Percentiles rank a stretch among this genome's conserved stretches.
phyloP scores from a whole-genome alignment of 2,888 invertebrate genomes.

The Hipparchia semele region DNA sequence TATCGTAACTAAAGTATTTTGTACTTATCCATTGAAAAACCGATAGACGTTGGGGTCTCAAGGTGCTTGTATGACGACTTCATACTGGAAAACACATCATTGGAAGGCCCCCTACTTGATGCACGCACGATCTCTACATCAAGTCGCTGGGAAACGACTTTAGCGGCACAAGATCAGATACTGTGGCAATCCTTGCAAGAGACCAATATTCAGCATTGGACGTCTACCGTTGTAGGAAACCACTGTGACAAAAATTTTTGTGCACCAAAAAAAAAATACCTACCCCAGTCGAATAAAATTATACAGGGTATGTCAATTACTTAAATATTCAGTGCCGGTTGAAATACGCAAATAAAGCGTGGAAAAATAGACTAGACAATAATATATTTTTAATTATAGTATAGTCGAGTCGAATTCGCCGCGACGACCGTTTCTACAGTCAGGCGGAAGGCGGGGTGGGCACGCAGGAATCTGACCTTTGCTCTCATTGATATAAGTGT shows the following conservation, averaged over 20 bases:
- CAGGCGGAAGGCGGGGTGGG: constrained; percentile 40
- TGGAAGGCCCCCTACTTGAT: too few species aligned
- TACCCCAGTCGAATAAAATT: not conserved
- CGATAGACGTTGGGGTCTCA: too few species aligned
- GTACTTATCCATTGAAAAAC: too few species aligned
- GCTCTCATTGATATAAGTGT: constrained; percentile 50
- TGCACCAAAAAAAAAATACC: not conserved
- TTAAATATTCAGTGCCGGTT: not conserved
- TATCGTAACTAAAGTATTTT: not conserved
- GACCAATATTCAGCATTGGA: too few species aligned
- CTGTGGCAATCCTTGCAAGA: too few species aligned
- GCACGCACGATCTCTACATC: too few species aligned
- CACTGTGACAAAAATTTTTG: not conserved
- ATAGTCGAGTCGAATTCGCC: constrained; percentile 55
- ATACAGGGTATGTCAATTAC: not conserved
- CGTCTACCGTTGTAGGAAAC: too few species aligned
- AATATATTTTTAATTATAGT: constrained; percentile 47
- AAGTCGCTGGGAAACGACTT: too few species aligned
- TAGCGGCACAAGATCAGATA: too few species aligned
- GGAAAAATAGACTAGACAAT: constrained; percentile 31
- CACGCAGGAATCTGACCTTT: constrained; percentile 56
- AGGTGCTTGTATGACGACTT: too few species aligned
- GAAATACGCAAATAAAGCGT: constrained; percentile 17
- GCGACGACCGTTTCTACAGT: constrained; percentile 59
- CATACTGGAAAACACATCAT: too few species aligned